Percentiles rank a stretch among this genome's conserved stretches.
Evolutionary conservation across 2,113 vertebrate species (phyloP).

Genomic region (Stomatorhinus ivindoensis): DNA sequence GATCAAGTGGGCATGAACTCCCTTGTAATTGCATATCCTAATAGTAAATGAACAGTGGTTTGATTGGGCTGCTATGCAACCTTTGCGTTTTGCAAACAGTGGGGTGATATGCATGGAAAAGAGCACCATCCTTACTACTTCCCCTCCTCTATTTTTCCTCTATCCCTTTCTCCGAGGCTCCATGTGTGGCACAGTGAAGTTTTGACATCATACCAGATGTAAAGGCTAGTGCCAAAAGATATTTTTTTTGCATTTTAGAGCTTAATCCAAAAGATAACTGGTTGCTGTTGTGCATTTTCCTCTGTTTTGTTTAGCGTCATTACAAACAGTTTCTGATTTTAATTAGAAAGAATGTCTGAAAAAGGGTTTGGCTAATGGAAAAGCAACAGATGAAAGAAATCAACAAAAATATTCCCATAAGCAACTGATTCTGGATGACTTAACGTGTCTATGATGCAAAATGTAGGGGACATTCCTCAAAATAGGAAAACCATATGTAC

Average conservation of each 20-base stretch:
- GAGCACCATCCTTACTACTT: background rate
- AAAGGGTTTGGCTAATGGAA: background rate
- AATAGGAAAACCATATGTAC: background rate
- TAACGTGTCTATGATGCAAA: background rate
- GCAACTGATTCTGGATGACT: background rate
- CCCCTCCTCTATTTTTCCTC: background rate
- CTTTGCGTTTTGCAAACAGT: background rate
- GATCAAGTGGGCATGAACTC: background rate
- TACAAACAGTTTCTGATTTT: background rate
- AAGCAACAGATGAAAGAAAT: background rate
- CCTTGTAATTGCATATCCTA: background rate
- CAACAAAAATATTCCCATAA: background rate
- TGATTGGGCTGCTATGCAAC: background rate
- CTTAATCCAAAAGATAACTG: background rate
- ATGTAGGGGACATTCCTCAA: background rate
- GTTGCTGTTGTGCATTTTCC: background rate
- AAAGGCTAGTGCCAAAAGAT: background rate
- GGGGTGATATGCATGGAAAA: background rate
- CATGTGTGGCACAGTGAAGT: background rate
- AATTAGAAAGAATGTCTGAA: background rate
- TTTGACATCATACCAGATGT: conserved; percentile 1
- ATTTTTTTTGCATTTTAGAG: background rate
- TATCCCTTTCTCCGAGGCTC: background rate
- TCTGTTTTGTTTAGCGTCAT: background rate
- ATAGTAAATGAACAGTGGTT: background rate